Evolutionary conservation across 2,888 invertebrate species (phyloP).

Genomic region (Cotesia congregata): DNA sequence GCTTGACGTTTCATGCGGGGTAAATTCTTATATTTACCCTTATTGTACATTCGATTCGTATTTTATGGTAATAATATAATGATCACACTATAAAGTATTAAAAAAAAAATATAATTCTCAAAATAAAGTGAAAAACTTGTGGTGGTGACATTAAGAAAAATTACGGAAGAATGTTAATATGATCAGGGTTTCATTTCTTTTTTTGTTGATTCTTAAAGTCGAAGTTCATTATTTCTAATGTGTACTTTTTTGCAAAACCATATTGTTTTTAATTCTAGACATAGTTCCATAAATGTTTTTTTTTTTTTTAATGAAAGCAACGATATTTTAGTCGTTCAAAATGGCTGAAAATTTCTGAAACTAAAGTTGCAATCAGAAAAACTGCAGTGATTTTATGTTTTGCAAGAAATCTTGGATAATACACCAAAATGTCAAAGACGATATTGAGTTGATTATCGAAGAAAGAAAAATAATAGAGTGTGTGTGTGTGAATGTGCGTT

Average conservation of each 20-base stretch:
- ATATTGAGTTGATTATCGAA: constrained; percentile 12
- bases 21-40: constrained; percentile 50
- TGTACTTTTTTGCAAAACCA: neutral
- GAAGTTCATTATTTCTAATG: too few species aligned
- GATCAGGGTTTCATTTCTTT: too few species aligned
- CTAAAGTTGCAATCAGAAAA: constrained; percentile 15
- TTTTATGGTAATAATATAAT: neutral
- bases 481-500: neutral
- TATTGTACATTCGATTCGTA: neutral
- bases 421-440: neutral
- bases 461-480: neutral
- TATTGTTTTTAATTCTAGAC: neutral
- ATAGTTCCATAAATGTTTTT: neutral
- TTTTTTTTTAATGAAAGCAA: constrained; percentile 12
- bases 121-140: neutral
- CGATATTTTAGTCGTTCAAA: constrained; percentile 33
- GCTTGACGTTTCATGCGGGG: constrained; percentile 50
- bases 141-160: too few species aligned
- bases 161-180: too few species aligned
- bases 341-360: constrained; percentile 40
- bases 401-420: neutral
- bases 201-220: too few species aligned
- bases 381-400: constrained; percentile 25
- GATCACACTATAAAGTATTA: neutral
- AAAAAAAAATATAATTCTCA: too few species aligned